Percentiles rank a stretch among this genome's conserved stretches.
Conservation (phyloP, 2,888 invertebrate genomes). For the Hyppa rectilinea region DNA sequence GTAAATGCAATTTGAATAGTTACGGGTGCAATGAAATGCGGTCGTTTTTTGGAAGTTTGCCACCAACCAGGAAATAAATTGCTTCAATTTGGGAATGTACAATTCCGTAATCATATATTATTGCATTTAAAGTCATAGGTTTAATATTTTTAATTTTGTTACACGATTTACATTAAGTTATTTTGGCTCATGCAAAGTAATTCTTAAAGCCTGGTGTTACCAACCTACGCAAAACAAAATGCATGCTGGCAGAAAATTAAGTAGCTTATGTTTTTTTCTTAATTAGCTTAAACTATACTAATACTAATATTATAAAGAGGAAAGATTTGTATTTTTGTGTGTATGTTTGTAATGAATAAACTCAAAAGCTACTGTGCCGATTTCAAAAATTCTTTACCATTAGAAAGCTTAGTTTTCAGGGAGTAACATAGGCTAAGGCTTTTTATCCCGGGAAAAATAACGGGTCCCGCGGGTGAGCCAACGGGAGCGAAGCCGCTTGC, state of each 20-base stretch:
- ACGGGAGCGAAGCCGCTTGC: no score
- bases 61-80: slow-evolving; percentile 42
- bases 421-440: no score
- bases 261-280: neutral
- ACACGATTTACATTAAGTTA: neutral
- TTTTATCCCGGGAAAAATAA: no score
- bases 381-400: no score
- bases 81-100: slow-evolving; percentile 23
- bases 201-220: no score
- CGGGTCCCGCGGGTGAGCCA: no score
- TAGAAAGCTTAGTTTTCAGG: no score
- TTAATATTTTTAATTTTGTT: slow-evolving; percentile 6
- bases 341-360: no score
- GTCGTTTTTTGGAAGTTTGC: slow-evolving; percentile 46
- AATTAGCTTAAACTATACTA: neutral
- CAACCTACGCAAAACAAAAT: neutral
- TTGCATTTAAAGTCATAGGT: slow-evolving; percentile 3
- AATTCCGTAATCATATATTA: slow-evolving; percentile 24
- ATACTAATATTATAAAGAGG: no score
- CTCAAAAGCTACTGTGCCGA: no score
- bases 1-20: slow-evolving; percentile 46
- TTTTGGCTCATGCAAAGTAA: slow-evolving; percentile 6
- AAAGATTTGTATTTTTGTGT: no score
- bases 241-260: neutral
- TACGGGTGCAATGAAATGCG: slow-evolving; percentile 33